Percentiles rank a stretch among this genome's conserved stretches.
phyloP scores from a whole-genome alignment of 2,113 vertebrate species.

The Anolis carolinensis region DNA sequence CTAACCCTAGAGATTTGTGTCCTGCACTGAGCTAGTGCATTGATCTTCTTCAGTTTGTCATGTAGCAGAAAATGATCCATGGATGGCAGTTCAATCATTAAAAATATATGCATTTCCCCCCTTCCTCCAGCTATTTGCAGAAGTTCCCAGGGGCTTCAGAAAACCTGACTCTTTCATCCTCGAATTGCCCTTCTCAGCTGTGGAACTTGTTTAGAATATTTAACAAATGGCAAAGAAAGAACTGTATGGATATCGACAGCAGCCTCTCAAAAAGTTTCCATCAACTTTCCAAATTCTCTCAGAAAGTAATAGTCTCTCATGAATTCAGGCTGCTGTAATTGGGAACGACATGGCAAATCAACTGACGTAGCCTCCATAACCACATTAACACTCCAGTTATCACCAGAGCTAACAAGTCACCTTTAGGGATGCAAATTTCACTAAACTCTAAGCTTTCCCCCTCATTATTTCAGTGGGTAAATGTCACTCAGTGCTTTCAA shows the following conservation, averaged over 20 bases:
- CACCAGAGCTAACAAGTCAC: conserved; percentile 44
- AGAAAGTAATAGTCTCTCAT: not conserved
- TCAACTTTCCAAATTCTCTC: not conserved
- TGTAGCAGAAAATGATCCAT: conserved; percentile 23
- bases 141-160: not conserved
- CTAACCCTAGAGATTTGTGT: conserved; percentile 29
- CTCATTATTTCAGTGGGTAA: conserved; percentile 25
- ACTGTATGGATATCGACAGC: not conserved
- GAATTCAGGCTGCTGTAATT: conserved; percentile 43
- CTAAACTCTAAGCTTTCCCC: conserved; percentile 33
- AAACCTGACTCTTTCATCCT: not conserved
- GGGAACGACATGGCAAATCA: conserved; percentile 46
- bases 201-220: conserved; percentile 31
- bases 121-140: not conserved
- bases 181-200: conserved; percentile 11
- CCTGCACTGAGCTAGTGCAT: not conserved
- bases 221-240: conserved; percentile 18
- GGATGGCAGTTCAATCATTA: not conserved
- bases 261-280: conserved; percentile 34
- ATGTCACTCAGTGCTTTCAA: conserved; percentile 45
- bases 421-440: conserved; percentile 53
- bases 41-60: conserved; percentile 24
- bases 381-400: conserved; percentile 42
- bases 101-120: not conserved
- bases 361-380: conserved; percentile 15